Evolutionary conservation across 2,888 invertebrate species (phyloP).

Genomic region (Drosophila limbata): DNA sequence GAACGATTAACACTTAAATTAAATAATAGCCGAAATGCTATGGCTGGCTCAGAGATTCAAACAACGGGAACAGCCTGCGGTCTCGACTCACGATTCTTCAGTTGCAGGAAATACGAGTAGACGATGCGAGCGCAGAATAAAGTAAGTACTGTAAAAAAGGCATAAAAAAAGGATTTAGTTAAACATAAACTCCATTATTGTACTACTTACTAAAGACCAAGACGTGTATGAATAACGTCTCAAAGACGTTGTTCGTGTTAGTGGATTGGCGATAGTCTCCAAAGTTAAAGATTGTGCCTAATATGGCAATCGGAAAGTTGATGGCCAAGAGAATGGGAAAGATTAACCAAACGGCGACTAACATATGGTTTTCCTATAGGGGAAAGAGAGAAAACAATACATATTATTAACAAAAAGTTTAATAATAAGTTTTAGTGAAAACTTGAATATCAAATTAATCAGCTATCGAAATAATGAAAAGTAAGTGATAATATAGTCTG

Average conservation of each 20-base stretch:
- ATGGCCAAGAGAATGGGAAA: slow-evolving; percentile 60
- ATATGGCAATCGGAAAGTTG: slow-evolving; percentile 68
- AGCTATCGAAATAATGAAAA: too few species aligned
- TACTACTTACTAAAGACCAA: slow-evolving; percentile 61
- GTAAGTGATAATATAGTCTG: too few species aligned
- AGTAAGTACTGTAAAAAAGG: slow-evolving; percentile 50
- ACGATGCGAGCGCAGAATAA: slow-evolving; percentile 68
- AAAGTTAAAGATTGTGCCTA: slow-evolving; percentile 74
- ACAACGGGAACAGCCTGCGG: slow-evolving; percentile 67
- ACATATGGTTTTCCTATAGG: slow-evolving; percentile 57
- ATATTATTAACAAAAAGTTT: neutral
- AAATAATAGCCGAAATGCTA: neutral
- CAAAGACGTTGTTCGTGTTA: slow-evolving; percentile 52
- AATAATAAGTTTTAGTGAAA: neutral
- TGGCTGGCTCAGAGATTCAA: slow-evolving; percentile 34
- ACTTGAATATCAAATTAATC: too few species aligned
- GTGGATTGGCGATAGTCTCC: slow-evolving; percentile 68
- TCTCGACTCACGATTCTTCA: slow-evolving; percentile 59
- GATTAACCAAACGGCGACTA: slow-evolving; percentile 71
- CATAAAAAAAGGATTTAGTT: neutral
- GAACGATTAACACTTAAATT: neutral
- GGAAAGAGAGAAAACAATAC: neutral
- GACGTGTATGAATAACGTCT: slow-evolving; percentile 59
- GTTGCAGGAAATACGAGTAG: slow-evolving; percentile 70
- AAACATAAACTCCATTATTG: neutral